phyloP scores from a whole-genome alignment of 2,797 vertebrate species.

The Bradypodion pumilum region DNA sequence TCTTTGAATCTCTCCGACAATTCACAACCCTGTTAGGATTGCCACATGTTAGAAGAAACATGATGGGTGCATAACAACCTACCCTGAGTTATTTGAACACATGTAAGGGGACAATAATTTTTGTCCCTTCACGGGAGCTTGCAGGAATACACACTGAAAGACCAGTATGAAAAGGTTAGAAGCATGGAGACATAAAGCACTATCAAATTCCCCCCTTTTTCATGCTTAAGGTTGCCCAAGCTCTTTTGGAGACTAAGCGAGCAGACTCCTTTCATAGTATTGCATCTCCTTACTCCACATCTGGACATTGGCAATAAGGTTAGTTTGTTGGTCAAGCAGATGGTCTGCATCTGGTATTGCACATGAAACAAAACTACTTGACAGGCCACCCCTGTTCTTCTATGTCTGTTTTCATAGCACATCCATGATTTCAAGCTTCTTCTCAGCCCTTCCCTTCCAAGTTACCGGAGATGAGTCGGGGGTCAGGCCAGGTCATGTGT shows the following conservation, averaged over 20 bases:
- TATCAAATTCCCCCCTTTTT: neutral
- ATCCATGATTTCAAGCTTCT: neutral
- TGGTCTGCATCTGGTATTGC: conserved; percentile 22
- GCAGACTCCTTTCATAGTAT: neutral
- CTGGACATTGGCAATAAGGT: neutral
- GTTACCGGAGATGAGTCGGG: too few relatives aligned
- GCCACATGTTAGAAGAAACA: too few relatives aligned
- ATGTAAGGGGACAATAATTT: neutral
- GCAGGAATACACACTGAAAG: neutral
- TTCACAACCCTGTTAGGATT: too few relatives aligned
- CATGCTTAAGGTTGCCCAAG: neutral
- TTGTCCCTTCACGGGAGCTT: too few relatives aligned
- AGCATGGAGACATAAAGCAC: neutral
- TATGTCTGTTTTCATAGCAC: neutral
- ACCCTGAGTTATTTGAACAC: neutral
- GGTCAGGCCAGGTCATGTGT: neutral
- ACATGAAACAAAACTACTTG: neutral
- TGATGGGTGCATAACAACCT: too few relatives aligned
- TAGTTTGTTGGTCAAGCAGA: conserved; percentile 26
- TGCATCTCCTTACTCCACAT: conserved; percentile 2
- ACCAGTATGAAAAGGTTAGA: neutral
- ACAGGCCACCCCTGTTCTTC: neutral
- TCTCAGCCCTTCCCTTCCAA: neutral
- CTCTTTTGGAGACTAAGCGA: neutral
- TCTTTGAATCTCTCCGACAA: too few relatives aligned